phyloP scores from a whole-genome alignment of 2,888 invertebrate species.

The Matsumyia berberina region DNA sequence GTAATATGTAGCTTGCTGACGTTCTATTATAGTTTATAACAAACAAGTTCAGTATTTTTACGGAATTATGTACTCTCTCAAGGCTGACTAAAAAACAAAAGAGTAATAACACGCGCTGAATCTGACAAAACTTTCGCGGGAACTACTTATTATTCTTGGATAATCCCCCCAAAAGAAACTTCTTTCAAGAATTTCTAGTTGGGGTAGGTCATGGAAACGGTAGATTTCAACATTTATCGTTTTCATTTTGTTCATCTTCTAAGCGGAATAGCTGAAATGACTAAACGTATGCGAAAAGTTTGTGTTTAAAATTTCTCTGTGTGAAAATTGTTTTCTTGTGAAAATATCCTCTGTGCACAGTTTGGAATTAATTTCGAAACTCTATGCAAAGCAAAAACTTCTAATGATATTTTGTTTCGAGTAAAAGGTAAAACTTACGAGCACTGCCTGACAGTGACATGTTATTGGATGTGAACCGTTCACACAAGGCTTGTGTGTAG shows the following conservation, averaged over 20 bases:
- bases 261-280: no score
- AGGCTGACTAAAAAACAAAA: background rate
- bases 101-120: background rate
- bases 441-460: no score
- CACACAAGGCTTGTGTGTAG: no score
- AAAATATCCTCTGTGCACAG: no score
- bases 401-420: no score
- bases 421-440: no score
- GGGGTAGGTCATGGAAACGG: conserved; percentile 8
- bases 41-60: conserved; percentile 2
- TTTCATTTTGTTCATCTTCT: background rate
- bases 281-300: no score
- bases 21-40: background rate
- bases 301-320: no score
- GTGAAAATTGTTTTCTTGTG: no score
- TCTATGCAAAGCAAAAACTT: no score
- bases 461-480: no score
- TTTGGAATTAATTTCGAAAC: no score
- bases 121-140: background rate
- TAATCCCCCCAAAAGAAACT: background rate
- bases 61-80: background rate
- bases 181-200: background rate
- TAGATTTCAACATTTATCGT: conserved; percentile 1
- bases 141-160: background rate
- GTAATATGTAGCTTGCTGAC: background rate